Base-by-base conservation (phyloP, 2,113 vertebrate species). In the Salvator merianae region DNA sequence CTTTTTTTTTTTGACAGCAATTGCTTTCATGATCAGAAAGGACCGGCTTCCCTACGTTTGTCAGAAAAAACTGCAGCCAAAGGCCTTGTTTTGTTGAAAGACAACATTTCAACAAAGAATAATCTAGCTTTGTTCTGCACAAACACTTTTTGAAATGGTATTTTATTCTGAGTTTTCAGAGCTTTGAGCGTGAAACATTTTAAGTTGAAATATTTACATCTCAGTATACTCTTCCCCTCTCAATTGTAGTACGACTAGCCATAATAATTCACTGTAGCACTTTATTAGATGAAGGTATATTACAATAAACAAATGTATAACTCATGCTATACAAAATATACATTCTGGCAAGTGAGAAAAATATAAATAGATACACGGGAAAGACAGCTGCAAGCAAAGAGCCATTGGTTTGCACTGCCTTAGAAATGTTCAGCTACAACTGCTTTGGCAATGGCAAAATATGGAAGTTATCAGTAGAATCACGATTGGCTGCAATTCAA, bases 241-340 rank as follows among this genome's bases (percentile, higher is more conserved):
- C 16, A 18, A 59, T 20, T 59, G 55, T 69, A 50, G 20, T 7
- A 34, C n/a, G 4, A n/a, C 43, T 72, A 72, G 34, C 14, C 32
- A 86, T 1, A 71, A 75, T 50, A 50, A 76, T 18, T 85, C 59
- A 22, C 63, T 30, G 78, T 66, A 87, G 65, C 69, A 16, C 91
- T 96, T 96, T 96, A 96, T 96, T 97, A 92, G 86, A 53, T 81
- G 84, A 86, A 91, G 78, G 40, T 90, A 92, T 91, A 81, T 90
- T 95, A 97, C 92, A 95, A 86, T 77, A 94, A 92, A 95, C 93
- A 92, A 92, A 93, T 87, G 91, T 93, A 84, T 94, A 95, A 96
- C 92, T 95, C 95, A 96, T 84, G 87, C 96, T 95, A 91, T 95
- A 96, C 93, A 96, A 96, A 96, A 96, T 94, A 95, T 92, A 96